Evolutionary conservation across 2,888 invertebrate genomes (phyloP).

Genomic region (Aproaerema taeniolella): DNA sequence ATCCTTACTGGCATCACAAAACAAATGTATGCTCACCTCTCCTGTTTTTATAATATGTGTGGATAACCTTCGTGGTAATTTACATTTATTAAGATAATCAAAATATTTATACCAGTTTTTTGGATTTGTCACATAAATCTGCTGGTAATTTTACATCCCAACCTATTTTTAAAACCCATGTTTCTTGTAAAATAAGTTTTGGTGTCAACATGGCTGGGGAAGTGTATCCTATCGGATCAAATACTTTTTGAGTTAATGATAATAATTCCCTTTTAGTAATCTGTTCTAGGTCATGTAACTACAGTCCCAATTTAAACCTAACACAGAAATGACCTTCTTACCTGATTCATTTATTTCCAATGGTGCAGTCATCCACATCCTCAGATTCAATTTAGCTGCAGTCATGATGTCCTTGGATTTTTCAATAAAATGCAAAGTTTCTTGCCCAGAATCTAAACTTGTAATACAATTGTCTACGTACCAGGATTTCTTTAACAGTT

Average conservation of each 20-base stretch:
- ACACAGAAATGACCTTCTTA: constrained; percentile 1
- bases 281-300: neutral
- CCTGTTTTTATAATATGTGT: neutral
- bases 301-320: constrained; percentile 13
- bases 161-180: constrained; percentile 2
- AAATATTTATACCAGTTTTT: no score
- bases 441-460: constrained; percentile 5
- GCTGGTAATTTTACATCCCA: constrained; percentile 11
- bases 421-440: neutral
- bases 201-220: constrained; percentile 6
- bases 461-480: constrained; percentile 13
- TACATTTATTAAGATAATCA: constrained; percentile 6
- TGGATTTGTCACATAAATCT: constrained; percentile 1
- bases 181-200: constrained; percentile 10
- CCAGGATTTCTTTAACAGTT: constrained; percentile 6
- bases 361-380: constrained; percentile 12
- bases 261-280: constrained; percentile 6
- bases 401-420: constrained; percentile 9
- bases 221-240: constrained; percentile 12
- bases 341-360: neutral
- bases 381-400: constrained; percentile 10
- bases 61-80: constrained; percentile 5
- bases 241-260: constrained; percentile 11
- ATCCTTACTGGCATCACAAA: no score
- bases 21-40: constrained; percentile 10